These are phyloP conservation scores for Drosophila gunungcola DNA, from an alignment of 1,140 invertebrate genomes.

Conservation along the genomic window DNA sequence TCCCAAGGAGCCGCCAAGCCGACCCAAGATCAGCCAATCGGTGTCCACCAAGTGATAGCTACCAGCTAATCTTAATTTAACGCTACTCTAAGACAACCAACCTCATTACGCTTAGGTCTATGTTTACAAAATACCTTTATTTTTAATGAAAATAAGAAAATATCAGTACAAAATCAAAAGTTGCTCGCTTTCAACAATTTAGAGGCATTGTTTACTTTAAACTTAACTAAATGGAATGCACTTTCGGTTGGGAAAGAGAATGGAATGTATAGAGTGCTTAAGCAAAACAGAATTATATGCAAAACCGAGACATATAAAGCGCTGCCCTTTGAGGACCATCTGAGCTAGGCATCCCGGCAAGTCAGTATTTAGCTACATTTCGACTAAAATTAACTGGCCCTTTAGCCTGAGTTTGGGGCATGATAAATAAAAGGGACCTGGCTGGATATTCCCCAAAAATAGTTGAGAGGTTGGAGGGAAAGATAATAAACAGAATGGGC, in stretches of 20 bases:
- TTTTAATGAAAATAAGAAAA: constrained; percentile 61
- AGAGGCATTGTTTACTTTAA: constrained; percentile 45
- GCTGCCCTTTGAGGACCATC: constrained; percentile 38
- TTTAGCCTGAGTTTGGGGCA: constrained; percentile 14
- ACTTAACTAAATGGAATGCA: constrained; percentile 45
- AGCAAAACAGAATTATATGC: constrained; percentile 69
- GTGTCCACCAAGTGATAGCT: constrained; percentile 20
- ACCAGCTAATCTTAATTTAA: constrained; percentile 24
- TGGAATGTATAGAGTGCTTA: constrained; percentile 29
- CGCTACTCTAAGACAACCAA: constrained; percentile 17
- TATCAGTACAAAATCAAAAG: constrained; percentile 59
- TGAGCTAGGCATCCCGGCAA: constrained; percentile 43
- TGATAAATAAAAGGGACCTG: constrained; percentile 11
- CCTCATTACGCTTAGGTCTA: constrained; percentile 47
- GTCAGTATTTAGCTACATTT: constrained; percentile 48
- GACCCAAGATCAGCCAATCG: constrained; percentile 47
- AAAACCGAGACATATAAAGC: constrained; percentile 55
- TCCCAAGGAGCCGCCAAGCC: constrained; percentile 75
- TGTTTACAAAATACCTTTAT: constrained; percentile 69
- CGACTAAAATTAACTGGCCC: constrained; percentile 43
- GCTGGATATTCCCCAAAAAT: constrained; percentile 17
- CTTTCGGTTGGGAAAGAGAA: constrained; percentile 6
- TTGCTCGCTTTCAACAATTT: constrained; percentile 57
- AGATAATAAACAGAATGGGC: constrained; percentile 2
- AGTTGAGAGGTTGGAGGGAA: constrained; percentile 16